Evolutionary conservation across 1,140 invertebrate species (phyloP), one percentile per base, ranked within the genome.

Genomic region (Papilio xuthus): DNA sequence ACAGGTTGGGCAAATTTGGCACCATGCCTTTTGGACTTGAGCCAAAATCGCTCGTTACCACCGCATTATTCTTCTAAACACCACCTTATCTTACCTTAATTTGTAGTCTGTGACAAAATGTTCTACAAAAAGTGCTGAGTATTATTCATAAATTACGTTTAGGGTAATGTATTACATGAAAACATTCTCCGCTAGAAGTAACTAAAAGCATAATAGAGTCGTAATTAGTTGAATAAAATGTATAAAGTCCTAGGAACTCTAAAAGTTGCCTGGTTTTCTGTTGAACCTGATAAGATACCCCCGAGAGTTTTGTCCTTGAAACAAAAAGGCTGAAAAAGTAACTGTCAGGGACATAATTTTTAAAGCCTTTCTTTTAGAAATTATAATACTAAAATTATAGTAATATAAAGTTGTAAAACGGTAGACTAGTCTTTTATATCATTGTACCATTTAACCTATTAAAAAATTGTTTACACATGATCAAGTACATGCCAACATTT

Each of bases 1-100:
- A 93, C 91, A 93, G 88, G 91, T 93, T 76, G 78, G 26, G 79
- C 82, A 83, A 83, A 74, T 85, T 89, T 92, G 90, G 90, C 90
- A 84, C 78, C 75, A 88, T 84, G 89, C 87, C 90, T 80, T 77
- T 87, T 93, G 91, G 91, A 83, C 76, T 69, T 37, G 50, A 77
- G 87, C 91, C 91, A 93, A 85, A 76, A 93, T 85, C 76, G 69
- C 42, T 67, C 74, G 63, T 80, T 72, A 77, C 79, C 76, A 69
- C 67, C 81, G 78, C 83, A 81, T 83, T 87, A 79, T 84, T 84
- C 77, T 77, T 60, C 70, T 72, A 78, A 72, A 83, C 71, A 84
- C 79, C 77, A 79, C 81, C 63, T 75, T 73, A 81, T 79, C 32
- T 60, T 60, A 76, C 28, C 74, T 63, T 63, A 63, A 63, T 76